Conservation (phyloP, 2,888 invertebrate genomes). For the Labia minor region DNA sequence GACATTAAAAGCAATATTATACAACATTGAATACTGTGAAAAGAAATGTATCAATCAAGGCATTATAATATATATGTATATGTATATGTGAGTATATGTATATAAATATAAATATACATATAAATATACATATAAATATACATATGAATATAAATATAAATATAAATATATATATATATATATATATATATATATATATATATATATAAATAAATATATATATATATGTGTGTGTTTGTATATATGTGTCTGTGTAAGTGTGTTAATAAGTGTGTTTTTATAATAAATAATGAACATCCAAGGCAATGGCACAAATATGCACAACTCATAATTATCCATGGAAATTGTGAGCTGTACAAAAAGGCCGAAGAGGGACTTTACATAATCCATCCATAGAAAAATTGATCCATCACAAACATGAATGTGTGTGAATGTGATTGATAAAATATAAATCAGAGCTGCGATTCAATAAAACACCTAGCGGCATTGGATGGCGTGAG, state of each 20-base stretch:
- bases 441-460: constrained; percentile 1
- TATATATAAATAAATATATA: background rate
- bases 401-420: background rate
- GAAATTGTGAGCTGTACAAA: background rate
- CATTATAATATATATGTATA: background rate
- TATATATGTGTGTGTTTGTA: background rate
- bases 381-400: background rate
- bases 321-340: background rate
- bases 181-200: no score
- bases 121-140: background rate
- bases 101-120: background rate
- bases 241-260: background rate
- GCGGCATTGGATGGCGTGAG: constrained; percentile 13
- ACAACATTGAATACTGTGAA: constrained; percentile 13
- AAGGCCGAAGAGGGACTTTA: background rate
- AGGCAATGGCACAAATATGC: background rate
- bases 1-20: constrained; percentile 13
- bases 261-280: background rate
- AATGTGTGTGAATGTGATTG: background rate
- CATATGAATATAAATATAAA: no score
- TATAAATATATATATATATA: no score
- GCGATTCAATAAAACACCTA: background rate
- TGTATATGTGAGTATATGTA: background rate
- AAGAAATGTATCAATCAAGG: background rate
- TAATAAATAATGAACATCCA: constrained; percentile 13